phyloP scores from a whole-genome alignment of 2,113 vertebrate species.

The Anser cygnoides region DNA sequence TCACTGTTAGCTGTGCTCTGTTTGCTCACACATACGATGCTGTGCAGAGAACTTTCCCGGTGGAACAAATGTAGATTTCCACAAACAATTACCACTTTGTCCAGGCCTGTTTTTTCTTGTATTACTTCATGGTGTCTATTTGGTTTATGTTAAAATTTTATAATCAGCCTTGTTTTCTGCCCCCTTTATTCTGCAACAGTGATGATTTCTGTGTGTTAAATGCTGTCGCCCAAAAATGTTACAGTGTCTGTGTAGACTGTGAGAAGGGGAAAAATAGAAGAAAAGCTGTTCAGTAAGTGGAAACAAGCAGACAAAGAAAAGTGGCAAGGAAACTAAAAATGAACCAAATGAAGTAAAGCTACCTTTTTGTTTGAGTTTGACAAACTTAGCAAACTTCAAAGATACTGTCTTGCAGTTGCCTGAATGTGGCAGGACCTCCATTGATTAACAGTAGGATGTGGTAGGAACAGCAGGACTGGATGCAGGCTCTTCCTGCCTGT shows the following conservation, averaged over 20 bases:
- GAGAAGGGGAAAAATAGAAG: background rate
- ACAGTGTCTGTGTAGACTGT: background rate
- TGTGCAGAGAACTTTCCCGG: background rate
- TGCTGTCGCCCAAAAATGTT: background rate
- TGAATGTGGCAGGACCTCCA: background rate
- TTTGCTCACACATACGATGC: background rate
- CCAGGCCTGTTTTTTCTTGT: background rate
- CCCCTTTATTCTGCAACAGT: background rate
- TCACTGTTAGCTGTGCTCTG: background rate
- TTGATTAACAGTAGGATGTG: background rate
- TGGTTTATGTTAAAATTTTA: background rate
- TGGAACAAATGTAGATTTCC: background rate
- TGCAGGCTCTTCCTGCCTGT: background rate
- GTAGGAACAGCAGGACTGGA: background rate
- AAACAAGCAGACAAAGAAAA: slow-evolving; percentile 53
- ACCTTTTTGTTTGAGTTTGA: background rate
- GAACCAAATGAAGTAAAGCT: background rate
- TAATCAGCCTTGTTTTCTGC: slow-evolving; percentile 13
- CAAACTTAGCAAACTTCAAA: background rate
- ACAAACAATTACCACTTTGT: background rate
- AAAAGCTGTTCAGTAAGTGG: background rate
- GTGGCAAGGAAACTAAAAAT: background rate
- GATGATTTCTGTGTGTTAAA: background rate
- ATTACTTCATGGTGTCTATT: background rate
- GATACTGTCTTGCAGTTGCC: background rate